A percentile compares a stretch with the other conserved stretches of the same genome.
Evolutionary conservation across 2,888 invertebrate genomes (phyloP).

Genomic region (Axea sp.): DNA sequence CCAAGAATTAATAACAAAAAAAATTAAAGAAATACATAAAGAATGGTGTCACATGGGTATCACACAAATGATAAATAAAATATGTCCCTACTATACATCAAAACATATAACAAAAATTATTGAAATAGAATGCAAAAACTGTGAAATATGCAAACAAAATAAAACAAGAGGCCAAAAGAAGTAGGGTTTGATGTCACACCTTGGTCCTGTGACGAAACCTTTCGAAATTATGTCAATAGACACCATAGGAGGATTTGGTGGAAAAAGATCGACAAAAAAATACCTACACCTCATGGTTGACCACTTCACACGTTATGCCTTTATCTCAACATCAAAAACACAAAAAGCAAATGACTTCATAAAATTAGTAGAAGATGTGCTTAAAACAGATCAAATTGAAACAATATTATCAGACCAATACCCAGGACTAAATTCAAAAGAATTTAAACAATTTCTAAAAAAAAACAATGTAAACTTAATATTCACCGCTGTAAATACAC

Average conservation of each 20-base stretch:
- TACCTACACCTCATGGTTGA: constrained; percentile 15
- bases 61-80: constrained; percentile 2
- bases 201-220: constrained; percentile 54
- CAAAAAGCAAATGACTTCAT: constrained; percentile 10
- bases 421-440: constrained; percentile 23
- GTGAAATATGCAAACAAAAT: constrained; percentile 61
- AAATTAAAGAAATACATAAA: constrained; percentile 6
- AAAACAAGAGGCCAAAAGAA: constrained; percentile 56
- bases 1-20: constrained; percentile 9
- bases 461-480: constrained; percentile 5
- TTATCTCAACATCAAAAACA: constrained; percentile 7
- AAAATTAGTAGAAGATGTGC: constrained; percentile 1
- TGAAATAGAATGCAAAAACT: constrained; percentile 5
- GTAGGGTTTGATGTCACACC: constrained; percentile 60
- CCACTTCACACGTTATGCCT: constrained; percentile 10
- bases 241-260: constrained; percentile 58
- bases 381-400: constrained; percentile 2
- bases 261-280: constrained; percentile 14
- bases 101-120: constrained; percentile 11
- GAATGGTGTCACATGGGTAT: constrained; percentile 4
- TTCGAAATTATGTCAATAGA: constrained; percentile 63
- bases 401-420: constrained; percentile 20
- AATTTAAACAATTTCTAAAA: constrained; percentile 23
- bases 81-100: constrained; percentile 8
- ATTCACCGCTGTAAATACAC: constrained; percentile 12